Evolutionary conservation across 2,797 vertebrate species (phyloP).

Genomic region (Gallirallus australis): DNA sequence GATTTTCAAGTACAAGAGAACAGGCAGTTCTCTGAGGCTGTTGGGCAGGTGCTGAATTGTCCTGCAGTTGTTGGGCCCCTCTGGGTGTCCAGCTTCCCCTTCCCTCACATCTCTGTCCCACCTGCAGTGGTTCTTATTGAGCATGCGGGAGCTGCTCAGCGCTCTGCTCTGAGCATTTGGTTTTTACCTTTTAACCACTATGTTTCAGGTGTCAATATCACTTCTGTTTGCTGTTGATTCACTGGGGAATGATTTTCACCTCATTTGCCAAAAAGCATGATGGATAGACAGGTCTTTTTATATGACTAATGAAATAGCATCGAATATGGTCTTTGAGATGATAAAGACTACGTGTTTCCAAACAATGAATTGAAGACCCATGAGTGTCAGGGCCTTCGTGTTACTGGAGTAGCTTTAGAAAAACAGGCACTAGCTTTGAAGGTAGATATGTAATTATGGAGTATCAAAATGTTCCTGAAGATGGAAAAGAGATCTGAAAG

Average conservation of each 20-base stretch:
- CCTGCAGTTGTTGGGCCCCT: not conserved
- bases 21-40: fast-evolving
- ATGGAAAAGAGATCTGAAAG: not conserved
- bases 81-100: too few species aligned
- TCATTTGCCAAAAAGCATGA: not conserved
- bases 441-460: not conserved
- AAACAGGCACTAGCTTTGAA: not conserved
- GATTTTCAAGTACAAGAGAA: not conserved
- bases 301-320: not conserved
- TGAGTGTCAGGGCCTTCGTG: not conserved
- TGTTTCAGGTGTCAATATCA: not conserved
- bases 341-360: not conserved
- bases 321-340: not conserved
- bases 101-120: not conserved
- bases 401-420: not conserved
- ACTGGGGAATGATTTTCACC: not conserved
- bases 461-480: not conserved
- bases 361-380: not conserved
- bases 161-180: not conserved
- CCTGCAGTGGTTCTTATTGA: not conserved
- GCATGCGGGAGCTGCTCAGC: not conserved
- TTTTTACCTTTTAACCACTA: not conserved
- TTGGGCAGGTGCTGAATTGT: not conserved
- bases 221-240: not conserved
- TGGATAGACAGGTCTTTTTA: not conserved